These are phyloP conservation scores for Ophiothrix spiculata DNA, from an alignment of 35 echinoderm and acorn worm genomes.

Conservation along the genomic window DNA sequence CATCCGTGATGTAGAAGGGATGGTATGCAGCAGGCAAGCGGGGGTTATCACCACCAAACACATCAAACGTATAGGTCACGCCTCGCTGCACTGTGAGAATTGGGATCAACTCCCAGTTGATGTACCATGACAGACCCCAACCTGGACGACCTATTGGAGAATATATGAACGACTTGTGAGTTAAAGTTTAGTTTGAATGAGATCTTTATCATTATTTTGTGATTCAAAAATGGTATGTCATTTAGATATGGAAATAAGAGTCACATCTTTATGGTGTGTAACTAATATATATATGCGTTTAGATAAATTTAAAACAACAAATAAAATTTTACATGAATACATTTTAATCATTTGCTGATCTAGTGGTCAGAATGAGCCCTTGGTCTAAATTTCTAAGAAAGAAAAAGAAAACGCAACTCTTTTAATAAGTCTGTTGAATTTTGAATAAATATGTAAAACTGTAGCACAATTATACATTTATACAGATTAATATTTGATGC, in stretches of 20 bases:
- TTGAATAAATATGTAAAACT: too few relatives aligned
- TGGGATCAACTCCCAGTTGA: conserved; percentile 66
- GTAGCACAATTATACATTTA: too few relatives aligned
- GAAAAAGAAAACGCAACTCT: too few relatives aligned
- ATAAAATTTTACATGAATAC: too few relatives aligned
- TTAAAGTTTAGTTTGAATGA: not conserved
- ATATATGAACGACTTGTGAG: not conserved
- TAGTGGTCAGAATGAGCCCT: too few relatives aligned
- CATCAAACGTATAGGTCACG: conserved; percentile 54
- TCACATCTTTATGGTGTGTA: too few relatives aligned
- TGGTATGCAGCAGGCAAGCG: conserved; percentile 38
- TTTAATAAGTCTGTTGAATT: too few relatives aligned
- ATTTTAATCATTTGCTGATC: too few relatives aligned
- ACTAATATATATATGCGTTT: too few relatives aligned
- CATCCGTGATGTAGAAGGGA: conserved; percentile 86
- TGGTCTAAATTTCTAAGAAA: too few relatives aligned
- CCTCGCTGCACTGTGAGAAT: conserved; percentile 40
- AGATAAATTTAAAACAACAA: too few relatives aligned
- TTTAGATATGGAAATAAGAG: not conserved
- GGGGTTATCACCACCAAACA: conserved; percentile 55
- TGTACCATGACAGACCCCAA: conserved; percentile 85
- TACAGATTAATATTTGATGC: too few relatives aligned
- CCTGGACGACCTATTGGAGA: conserved; percentile 52
- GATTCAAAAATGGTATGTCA: not conserved
- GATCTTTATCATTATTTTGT: not conserved